These are phyloP conservation scores for Heterodera carotae DNA, from an alignment of 1,140 invertebrate species.

Conservation along the genomic window DNA sequence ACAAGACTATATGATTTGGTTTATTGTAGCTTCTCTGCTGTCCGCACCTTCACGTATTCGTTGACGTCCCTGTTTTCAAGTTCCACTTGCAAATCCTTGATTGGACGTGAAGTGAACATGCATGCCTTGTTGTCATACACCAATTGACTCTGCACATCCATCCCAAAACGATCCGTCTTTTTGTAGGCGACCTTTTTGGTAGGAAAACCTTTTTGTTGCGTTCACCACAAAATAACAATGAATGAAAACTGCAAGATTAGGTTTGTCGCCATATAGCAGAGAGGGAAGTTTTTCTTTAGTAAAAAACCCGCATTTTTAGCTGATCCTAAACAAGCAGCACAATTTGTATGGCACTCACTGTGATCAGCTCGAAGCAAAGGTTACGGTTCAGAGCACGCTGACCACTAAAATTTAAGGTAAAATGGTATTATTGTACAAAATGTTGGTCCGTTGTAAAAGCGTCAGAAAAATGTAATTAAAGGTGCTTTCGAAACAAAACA, in stretches of 20 bases:
- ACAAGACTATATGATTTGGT: too few species aligned
- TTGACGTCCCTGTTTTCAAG: conserved; percentile 28
- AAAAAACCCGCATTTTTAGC: too few species aligned
- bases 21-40: too few species aligned
- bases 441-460: too few species aligned
- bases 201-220: not conserved
- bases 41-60: conserved; percentile 36
- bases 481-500: too few species aligned
- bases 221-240: too few species aligned
- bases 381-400: conserved; percentile 37
- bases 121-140: conserved; percentile 37
- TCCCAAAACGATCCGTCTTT: conserved; percentile 38
- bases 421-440: not conserved
- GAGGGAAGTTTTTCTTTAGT: too few species aligned
- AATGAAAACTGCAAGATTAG: too few species aligned
- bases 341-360: too few species aligned
- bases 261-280: too few species aligned
- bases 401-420: conserved; percentile 19
- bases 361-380: conserved; percentile 35
- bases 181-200: conserved; percentile 20
- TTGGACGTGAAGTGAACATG: conserved; percentile 35
- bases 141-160: conserved; percentile 15
- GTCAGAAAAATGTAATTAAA: too few species aligned
- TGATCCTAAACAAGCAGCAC: too few species aligned
- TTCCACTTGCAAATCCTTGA: conserved; percentile 6